Percentiles rank a stretch among this genome's conserved stretches.
These are phyloP conservation scores for Sarcophaga rosellei DNA, from an alignment of 2,888 invertebrate genomes.

Conservation along the genomic window DNA sequence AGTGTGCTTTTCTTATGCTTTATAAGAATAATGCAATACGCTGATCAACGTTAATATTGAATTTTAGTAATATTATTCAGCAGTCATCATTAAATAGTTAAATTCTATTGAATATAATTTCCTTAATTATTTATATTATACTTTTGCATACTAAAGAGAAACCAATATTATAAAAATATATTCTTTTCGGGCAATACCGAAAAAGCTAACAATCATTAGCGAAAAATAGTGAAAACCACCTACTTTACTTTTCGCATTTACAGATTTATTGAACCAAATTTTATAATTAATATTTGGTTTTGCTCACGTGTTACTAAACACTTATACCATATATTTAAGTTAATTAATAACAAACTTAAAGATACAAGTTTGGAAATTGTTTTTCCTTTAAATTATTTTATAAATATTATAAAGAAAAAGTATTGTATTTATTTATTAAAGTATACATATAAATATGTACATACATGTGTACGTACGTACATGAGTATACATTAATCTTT, in stretches of 20 bases:
- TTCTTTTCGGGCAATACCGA: too few relatives aligned
- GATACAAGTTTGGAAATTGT: background rate
- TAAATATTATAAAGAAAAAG: constrained; percentile 2
- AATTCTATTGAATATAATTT: too few relatives aligned
- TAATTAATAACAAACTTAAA: background rate
- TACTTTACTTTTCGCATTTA: constrained; percentile 21
- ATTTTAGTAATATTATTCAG: too few relatives aligned
- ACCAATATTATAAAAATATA: background rate
- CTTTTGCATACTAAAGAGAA: background rate
- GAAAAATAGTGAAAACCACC: constrained; percentile 9
- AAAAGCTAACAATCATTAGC: background rate
- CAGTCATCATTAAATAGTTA: too few relatives aligned
- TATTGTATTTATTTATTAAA: background rate
- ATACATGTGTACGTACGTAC: background rate
- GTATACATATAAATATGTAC: background rate
- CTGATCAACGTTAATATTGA: too few relatives aligned
- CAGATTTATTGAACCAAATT: constrained; percentile 55
- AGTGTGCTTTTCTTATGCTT: too few relatives aligned
- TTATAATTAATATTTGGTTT: constrained; percentile 39
- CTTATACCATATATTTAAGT: constrained; percentile 14
- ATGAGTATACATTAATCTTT: constrained; percentile 46
- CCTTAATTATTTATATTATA: background rate
- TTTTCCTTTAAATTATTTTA: background rate
- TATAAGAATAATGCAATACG: too few relatives aligned
- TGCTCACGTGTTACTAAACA: constrained; percentile 31